Conservation (phyloP, 2,797 vertebrate genomes). For the Macroramphosus scolopax region DNA sequence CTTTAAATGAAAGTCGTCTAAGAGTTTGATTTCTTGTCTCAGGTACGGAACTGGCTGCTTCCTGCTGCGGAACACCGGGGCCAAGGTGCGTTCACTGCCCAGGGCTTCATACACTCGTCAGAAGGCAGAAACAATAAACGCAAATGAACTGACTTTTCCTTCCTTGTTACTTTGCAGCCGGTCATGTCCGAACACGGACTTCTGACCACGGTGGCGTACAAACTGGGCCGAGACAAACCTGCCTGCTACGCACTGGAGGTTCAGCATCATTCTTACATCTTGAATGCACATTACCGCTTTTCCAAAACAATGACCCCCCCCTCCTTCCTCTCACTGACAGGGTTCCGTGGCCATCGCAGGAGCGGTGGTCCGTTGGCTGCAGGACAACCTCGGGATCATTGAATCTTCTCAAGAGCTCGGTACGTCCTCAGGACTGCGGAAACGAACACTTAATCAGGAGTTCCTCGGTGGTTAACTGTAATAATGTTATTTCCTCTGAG, state of each 20-base stretch:
- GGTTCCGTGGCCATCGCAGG: constrained; percentile 97
- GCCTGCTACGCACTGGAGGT: constrained; percentile 95
- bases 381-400: constrained; percentile 94
- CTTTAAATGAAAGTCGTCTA: no score
- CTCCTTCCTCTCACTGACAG: constrained; percentile 60
- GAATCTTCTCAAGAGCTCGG: constrained; percentile 86
- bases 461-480: no score
- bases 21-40: constrained; percentile 13
- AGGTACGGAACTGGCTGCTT: constrained; percentile 99
- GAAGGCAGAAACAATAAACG: no score
- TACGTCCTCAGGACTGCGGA: constrained; percentile 51
- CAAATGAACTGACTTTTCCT: no score
- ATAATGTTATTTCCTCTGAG: neutral
- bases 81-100: constrained; percentile 78
- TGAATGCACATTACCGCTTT: no score
- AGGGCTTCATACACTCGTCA: no score
- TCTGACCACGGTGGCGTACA: constrained; percentile 94
- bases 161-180: constrained; percentile 80
- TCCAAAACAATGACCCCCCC: neutral
- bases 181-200: constrained; percentile 98
- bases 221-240: constrained; percentile 93
- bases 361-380: constrained; percentile 95
- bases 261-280: neutral
- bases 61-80: constrained; percentile 91
- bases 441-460: no score